Evolutionary conservation across 2,113 vertebrate genomes (phyloP).

Genomic region (Prietella phreatophila): DNA sequence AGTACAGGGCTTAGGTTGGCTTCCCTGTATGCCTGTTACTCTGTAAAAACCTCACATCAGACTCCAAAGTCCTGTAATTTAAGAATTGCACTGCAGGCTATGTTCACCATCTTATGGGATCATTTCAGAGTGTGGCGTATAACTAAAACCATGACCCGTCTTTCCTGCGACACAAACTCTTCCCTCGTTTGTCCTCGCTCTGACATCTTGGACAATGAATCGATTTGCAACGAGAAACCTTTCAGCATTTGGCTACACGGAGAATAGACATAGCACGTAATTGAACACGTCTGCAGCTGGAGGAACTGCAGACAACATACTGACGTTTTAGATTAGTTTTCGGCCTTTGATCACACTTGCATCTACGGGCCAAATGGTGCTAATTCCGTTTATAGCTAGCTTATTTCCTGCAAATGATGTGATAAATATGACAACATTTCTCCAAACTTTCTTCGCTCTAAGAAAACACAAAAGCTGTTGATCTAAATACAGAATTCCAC

Average conservation of each 20-base stretch:
- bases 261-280: neutral
- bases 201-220: neutral
- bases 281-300: slow-evolving; percentile 12
- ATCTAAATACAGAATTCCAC: neutral
- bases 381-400: neutral
- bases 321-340: slow-evolving; percentile 24
- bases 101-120: neutral
- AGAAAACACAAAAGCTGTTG: neutral
- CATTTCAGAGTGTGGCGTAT: slow-evolving; percentile 16
- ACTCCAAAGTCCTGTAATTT: slow-evolving; percentile 36
- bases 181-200: neutral
- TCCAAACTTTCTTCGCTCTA: neutral
- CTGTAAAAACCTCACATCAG: slow-evolving; percentile 12
- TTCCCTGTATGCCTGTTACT: slow-evolving; percentile 4
- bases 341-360: neutral
- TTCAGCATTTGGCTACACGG: slow-evolving; percentile 12
- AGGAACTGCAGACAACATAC: neutral
- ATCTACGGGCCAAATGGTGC: neutral
- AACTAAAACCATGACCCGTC: neutral
- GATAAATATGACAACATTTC: neutral
- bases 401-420: neutral
- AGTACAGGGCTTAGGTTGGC: slow-evolving; percentile 31
- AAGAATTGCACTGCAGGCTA: slow-evolving; percentile 14
- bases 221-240: neutral
- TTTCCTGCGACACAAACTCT: slow-evolving; percentile 14